These are phyloP conservation scores for Muntiacus reevesi DNA, from an alignment of 2,113 vertebrate species.

Conservation along the genomic window DNA sequence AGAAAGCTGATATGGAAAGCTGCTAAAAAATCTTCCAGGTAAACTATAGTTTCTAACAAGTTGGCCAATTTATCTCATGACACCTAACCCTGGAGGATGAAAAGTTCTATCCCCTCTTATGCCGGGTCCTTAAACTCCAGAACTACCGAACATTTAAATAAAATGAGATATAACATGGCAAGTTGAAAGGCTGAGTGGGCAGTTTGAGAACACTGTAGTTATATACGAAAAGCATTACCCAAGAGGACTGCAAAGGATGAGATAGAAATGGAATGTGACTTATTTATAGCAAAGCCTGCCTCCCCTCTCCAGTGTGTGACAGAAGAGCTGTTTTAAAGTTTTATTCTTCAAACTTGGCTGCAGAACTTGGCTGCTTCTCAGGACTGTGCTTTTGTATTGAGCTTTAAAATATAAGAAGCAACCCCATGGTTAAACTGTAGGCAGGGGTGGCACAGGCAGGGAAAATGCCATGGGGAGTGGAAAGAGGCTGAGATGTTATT, in stretches of 20 bases:
- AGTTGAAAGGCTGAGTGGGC: constrained; percentile 56
- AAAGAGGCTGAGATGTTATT: constrained; percentile 54
- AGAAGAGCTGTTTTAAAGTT: constrained; percentile 77
- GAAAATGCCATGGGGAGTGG: constrained; percentile 31
- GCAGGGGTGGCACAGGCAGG: constrained; percentile 41
- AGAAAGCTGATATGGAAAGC: neutral
- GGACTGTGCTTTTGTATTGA: constrained; percentile 70
- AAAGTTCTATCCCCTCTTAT: neutral
- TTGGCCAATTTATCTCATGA: neutral
- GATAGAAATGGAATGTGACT: constrained; percentile 73
- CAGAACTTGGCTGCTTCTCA: constrained; percentile 66
- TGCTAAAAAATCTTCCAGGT: neutral
- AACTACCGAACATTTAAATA: neutral
- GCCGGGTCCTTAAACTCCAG: neutral
- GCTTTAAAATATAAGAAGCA: constrained; percentile 64
- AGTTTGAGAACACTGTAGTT: constrained; percentile 47
- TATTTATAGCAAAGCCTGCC: constrained; percentile 74
- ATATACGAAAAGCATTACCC: constrained; percentile 30
- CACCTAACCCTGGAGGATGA: neutral
- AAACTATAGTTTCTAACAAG: neutral
- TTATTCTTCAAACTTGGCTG: constrained; percentile 69
- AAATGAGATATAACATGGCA: neutral
- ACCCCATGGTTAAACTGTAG: constrained; percentile 57
- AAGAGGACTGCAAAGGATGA: constrained; percentile 56
- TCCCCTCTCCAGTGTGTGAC: constrained; percentile 72